Evolutionary conservation across 2,888 invertebrate species (phyloP), one percentile per base, ranked within the genome.

Genomic region (Dicranocentrus wangi): DNA sequence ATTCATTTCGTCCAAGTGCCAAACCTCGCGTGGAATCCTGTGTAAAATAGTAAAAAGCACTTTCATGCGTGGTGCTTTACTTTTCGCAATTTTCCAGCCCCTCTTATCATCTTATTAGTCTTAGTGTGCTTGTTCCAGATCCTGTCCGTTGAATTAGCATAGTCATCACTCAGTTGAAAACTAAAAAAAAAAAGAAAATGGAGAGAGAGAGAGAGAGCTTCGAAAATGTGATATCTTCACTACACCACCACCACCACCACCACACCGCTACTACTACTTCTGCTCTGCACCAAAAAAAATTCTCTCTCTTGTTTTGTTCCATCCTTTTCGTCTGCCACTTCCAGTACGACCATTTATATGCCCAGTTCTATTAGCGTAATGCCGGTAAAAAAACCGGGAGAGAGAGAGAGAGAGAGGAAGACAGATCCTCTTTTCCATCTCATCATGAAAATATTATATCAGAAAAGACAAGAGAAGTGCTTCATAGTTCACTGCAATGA

Each of bases 91-190:
- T 55, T 39, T 55, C 55, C 55, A 55, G 23, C 5, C 55, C 3
- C 55, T 55, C 55, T 55, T 55, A 55, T 55, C 55, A 55, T 55
- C 55, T 55, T 55, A 55, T 55, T 55, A 55, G 55, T 55, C 23
- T 55, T 21, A 15, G 21, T 55, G 21, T 13, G 47, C 15, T n/a
- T 47, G 42, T 32, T 17, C 23, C 51, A 61, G 53, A 63, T 39
- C 66, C 39, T 58, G 66, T 81, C 82, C 53, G 55, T 72, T 72
- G 69, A 72, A 72, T 82, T 73, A 82, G 82, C 73, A 82, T 78
- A 82, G 71, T 78, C 82, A 78, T 82, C 78, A 78, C 68, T 82
- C 78, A 81, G 58, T 28, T 25, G 43, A 15, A 65, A 68, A 60
- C 28, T 15, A 60, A 47, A 23, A n/a, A 60, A 55, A 15, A 60